Evolutionary conservation across 2,888 invertebrate species (phyloP).

Genomic region (Scaptomyza tumidula): DNA sequence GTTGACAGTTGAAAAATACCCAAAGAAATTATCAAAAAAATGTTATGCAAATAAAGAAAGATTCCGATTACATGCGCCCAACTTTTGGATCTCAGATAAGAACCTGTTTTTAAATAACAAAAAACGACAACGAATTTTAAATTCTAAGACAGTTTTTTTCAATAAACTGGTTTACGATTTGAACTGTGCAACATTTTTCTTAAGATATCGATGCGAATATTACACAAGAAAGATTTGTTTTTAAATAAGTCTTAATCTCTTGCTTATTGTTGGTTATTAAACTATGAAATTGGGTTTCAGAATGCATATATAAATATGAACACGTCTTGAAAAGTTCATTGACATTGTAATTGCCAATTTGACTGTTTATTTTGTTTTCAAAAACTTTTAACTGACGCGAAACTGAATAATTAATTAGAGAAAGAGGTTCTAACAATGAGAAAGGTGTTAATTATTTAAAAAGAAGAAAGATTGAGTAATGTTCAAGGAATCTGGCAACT

Average conservation of each 20-base stretch:
- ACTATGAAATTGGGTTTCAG: slow-evolving; percentile 64
- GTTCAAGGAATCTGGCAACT: background rate
- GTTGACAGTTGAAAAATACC: slow-evolving; percentile 12
- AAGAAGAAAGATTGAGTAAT: background rate
- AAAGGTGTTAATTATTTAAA: background rate
- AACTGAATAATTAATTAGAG: background rate
- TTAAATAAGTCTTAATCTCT: slow-evolving; percentile 41
- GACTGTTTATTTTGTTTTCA: slow-evolving; percentile 16
- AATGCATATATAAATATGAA: slow-evolving; percentile 52
- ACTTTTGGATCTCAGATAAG: background rate
- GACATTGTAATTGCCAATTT: slow-evolving; percentile 41
- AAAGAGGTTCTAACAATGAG: background rate
- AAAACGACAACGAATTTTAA: slow-evolving; percentile 12
- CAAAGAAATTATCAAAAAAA: slow-evolving; percentile 11
- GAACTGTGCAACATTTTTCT: slow-evolving; percentile 53
- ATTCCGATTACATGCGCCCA: slow-evolving; percentile 23
- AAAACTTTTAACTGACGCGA: slow-evolving; percentile 9
- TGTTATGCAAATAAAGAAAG: background rate
- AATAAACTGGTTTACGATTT: slow-evolving; percentile 52
- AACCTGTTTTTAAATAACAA: slow-evolving; percentile 38
- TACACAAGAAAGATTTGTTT: slow-evolving; percentile 52
- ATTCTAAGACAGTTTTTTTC: slow-evolving; percentile 40
- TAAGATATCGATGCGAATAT: slow-evolving; percentile 46
- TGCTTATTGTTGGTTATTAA: slow-evolving; percentile 31
- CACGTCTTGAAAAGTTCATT: slow-evolving; percentile 53